These are phyloP conservation scores for Athrips mouffetella DNA, from an alignment of 2,888 invertebrate species.

Conservation along the genomic window DNA sequence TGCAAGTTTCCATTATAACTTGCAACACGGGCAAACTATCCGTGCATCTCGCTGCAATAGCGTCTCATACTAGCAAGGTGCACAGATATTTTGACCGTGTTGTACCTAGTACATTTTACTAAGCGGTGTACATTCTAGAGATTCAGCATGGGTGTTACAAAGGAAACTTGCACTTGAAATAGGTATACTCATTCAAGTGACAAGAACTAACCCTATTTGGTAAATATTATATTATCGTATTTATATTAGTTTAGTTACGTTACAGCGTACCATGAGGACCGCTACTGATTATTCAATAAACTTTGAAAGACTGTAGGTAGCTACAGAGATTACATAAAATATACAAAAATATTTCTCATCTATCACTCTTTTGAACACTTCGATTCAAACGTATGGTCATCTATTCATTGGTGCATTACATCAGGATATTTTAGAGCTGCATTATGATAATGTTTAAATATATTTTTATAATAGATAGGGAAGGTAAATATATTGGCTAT, in stretches of 20 bases:
- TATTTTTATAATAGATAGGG: not conserved
- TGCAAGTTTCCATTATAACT: not conserved
- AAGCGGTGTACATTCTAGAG: not conserved
- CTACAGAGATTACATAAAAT: slow-evolving; percentile 53
- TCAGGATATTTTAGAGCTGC: not conserved
- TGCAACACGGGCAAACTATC: no score
- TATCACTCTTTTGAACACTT: slow-evolving; percentile 76
- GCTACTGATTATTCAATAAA: slow-evolving; percentile 41
- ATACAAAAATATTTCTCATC: slow-evolving; percentile 72
- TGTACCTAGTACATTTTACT: no score
- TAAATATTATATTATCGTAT: slow-evolving; percentile 11
- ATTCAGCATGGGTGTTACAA: slow-evolving; percentile 2
- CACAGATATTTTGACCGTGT: no score
- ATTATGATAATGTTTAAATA: not conserved
- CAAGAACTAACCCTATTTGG: slow-evolving; percentile 8
- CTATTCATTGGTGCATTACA: slow-evolving; percentile 36
- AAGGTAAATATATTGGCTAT: slow-evolving; percentile 9
- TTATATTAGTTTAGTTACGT: slow-evolving; percentile 5
- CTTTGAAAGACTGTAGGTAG: slow-evolving; percentile 46
- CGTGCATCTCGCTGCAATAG: no score
- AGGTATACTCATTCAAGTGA: slow-evolving; percentile 4
- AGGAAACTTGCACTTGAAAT: slow-evolving; percentile 9
- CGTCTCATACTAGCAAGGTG: no score
- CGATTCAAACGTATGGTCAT: slow-evolving; percentile 64
- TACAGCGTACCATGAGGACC: slow-evolving; percentile 31